These are phyloP conservation scores for Boloria euphrosyne DNA, from an alignment of 2,888 invertebrate genomes.

Conservation along the genomic window DNA sequence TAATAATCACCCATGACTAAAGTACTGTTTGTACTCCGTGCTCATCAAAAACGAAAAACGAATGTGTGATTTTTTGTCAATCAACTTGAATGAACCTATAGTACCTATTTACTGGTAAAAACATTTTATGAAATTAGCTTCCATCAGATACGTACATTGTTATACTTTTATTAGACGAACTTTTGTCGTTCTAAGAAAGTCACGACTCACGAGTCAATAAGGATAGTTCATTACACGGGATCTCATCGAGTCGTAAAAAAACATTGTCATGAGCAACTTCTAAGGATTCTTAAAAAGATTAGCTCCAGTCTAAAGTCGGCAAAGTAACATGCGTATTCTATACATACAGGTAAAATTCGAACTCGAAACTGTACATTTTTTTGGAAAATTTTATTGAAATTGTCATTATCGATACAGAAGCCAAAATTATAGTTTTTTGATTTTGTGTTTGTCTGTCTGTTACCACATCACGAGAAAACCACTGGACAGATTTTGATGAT, in stretches of 20 bases:
- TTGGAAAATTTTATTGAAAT: no score
- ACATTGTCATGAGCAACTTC: slow-evolving; percentile 5
- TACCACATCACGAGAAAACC: no score
- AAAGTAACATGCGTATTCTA: background rate
- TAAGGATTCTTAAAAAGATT: slow-evolving; percentile 15
- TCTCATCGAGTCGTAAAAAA: slow-evolving; percentile 1
- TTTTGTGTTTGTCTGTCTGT: no score
- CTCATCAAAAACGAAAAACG: no score
- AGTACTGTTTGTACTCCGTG: no score
- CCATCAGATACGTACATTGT: background rate
- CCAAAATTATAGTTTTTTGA: no score
- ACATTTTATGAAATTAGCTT: background rate
- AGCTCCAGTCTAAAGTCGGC: background rate
- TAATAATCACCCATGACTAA: no score
- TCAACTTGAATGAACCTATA: no score
- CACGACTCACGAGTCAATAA: slow-evolving; percentile 1
- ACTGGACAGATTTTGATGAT: no score
- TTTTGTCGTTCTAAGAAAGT: background rate
- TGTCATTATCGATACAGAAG: no score
- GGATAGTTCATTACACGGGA: slow-evolving; percentile 14
- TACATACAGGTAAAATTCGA: background rate
- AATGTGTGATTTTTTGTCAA: no score
- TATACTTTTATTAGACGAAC: background rate
- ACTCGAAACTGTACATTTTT: no score
- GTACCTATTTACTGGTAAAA: background rate